These are phyloP conservation scores for Nomada goodeniana DNA, from an alignment of 2,888 invertebrate species.

Conservation along the genomic window DNA sequence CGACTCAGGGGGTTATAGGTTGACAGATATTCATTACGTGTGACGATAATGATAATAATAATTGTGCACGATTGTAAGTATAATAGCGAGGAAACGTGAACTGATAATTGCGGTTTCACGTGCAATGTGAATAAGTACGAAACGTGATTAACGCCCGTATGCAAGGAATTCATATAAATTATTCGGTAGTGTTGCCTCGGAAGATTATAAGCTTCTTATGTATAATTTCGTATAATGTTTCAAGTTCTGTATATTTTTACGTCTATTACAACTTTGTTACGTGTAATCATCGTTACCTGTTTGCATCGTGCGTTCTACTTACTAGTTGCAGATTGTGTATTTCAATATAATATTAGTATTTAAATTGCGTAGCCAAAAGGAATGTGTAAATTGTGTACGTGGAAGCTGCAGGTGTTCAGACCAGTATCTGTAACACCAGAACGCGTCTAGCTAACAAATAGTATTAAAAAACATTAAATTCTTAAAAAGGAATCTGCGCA, in stretches of 20 bases:
- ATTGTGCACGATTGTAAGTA: not conserved
- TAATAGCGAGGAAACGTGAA: not conserved
- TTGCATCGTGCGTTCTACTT: not conserved
- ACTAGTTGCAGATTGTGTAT: not conserved
- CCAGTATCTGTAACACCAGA: not conserved
- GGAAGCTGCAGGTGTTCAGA: not conserved
- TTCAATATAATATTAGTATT: not conserved
- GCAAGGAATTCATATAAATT: not conserved
- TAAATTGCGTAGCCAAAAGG: not conserved
- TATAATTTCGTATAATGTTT: not conserved
- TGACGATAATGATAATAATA: not conserved
- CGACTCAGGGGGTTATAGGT: too few species aligned
- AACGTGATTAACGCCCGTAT: not conserved
- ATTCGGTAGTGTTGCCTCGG: not conserved
- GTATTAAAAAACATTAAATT: too few species aligned
- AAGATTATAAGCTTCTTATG: not conserved
- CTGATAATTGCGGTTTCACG: not conserved
- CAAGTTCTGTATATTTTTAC: not conserved
- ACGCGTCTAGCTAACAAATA: too few species aligned
- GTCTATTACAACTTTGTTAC: not conserved
- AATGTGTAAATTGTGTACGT: not conserved
- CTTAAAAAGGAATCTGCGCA: too few species aligned
- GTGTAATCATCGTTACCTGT: not conserved
- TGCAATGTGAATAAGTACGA: not conserved
- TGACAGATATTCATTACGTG: not conserved